A percentile compares a stretch with the other conserved stretches of the same genome.
These are phyloP conservation scores for Zosterops borbonicus DNA, from an alignment of 2,113 vertebrate genomes.

Conservation along the genomic window DNA sequence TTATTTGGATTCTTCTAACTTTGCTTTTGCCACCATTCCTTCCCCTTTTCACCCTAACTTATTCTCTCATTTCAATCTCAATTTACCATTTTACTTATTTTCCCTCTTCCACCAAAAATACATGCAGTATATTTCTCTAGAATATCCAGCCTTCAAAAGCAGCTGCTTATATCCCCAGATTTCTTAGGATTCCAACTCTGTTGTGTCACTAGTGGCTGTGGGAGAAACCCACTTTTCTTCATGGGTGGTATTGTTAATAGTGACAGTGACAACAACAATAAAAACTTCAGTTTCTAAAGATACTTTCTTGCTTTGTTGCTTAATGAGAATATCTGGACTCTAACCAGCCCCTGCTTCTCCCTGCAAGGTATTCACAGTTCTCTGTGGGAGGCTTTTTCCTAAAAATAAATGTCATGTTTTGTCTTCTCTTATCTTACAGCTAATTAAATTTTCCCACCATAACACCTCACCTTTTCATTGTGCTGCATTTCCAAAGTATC, in stretches of 20 bases:
- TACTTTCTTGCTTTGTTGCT: not conserved
- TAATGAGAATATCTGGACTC: not conserved
- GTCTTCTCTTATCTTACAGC: constrained; percentile 33
- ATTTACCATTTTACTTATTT: not conserved
- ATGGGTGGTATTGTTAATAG: not conserved
- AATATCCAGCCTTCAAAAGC: not conserved
- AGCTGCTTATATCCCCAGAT: not conserved
- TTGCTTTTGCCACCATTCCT: not conserved
- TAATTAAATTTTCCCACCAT: constrained; percentile 44
- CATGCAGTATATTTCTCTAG: not conserved
- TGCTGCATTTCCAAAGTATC: not conserved
- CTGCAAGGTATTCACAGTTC: constrained; percentile 20
- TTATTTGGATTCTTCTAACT: not conserved
- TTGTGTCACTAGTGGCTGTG: not conserved
- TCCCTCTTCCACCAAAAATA: not conserved
- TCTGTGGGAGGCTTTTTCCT: constrained; percentile 15
- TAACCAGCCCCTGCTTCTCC: not conserved
- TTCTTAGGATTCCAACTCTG: not conserved
- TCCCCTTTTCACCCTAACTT: not conserved
- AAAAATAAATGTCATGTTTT: constrained; percentile 52
- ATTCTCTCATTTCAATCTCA: not conserved
- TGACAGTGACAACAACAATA: not conserved
- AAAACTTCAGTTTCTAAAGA: not conserved
- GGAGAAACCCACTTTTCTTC: not conserved
- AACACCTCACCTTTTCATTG: constrained; percentile 3